Evolutionary conservation across 2,113 vertebrate genomes (phyloP), one percentile per base, ranked within the genome.

Genomic region (Brevimyrus niger): DNA sequence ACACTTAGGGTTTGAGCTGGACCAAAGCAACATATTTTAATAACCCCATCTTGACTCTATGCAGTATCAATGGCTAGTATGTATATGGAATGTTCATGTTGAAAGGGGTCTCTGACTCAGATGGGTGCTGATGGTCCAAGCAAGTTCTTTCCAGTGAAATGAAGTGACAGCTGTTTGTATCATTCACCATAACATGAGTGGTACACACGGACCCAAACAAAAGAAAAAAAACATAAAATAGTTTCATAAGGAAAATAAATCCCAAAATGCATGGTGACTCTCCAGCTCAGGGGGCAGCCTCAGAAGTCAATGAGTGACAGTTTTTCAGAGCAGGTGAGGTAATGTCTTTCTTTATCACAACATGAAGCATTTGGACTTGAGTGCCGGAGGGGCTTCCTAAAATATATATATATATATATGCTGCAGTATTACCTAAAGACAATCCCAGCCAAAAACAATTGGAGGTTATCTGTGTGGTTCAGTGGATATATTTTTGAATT

Each of bases 1-100:
- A 92, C 92, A 92, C 92, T 80, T 31, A 76, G 73, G 61, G 84
- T 92, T 90, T 85, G 91, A 92, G 92, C 92, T 92, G 90, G 92
- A 94, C 91, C 89, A 90, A 88, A 65, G 90, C 92, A 92, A 91
- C 93, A 88, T 88, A 92, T 93, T 92, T 92, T 92, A 94, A 95
- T 94, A 94, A 94, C 88, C 90, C 93, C 89, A 91, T 92, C 89
- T 69, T 80, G 83, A 90, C 87, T 8, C 15, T 2, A 31, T 27
- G 21, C 5, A 46, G 3, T 53, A 53, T 21, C 6, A 76, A 82
- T 44, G 21, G 10, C 4, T 3, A 42, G 35, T 38, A 31, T 58
- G 50, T 15, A 10, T 51, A 23, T 31, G 46, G 15, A 46, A 15
- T 23, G 19, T 15, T 42, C 38, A 38, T 46, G 17, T 42, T 83